A percentile compares a stretch with the other conserved stretches of the same genome.
phyloP scores from a whole-genome alignment of 2,797 vertebrate genomes.

The Chloroceryle inda region DNA sequence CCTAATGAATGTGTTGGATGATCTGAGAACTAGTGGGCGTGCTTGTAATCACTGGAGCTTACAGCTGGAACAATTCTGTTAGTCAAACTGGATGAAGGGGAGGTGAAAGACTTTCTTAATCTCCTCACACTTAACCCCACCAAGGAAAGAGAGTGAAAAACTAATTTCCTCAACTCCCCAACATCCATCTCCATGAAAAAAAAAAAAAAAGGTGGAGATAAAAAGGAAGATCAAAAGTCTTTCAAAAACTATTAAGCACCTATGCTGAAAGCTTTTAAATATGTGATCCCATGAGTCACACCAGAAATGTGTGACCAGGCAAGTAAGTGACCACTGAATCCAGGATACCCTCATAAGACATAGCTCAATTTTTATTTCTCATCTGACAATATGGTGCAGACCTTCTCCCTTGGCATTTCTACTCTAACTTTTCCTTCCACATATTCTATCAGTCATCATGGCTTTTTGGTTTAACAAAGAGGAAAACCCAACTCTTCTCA shows the following conservation, averaged over 20 bases:
- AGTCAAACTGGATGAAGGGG: background rate
- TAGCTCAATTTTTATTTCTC: background rate
- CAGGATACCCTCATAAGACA: background rate
- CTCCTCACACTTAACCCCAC: background rate
- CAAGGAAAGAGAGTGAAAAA: background rate
- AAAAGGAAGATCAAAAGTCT: background rate
- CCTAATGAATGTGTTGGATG: slow-evolving; percentile 3
- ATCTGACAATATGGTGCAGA: rapidly evolving
- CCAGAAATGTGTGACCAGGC: background rate
- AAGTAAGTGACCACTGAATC: background rate
- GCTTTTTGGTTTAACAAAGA: background rate
- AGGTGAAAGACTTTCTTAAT: slow-evolving; percentile 28
- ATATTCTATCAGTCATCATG: background rate
- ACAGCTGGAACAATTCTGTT: slow-evolving; percentile 46
- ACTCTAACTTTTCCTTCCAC: background rate
- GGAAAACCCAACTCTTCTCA: background rate
- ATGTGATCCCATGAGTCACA: background rate
- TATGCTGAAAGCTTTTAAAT: background rate
- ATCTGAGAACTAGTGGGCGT: slow-evolving; percentile 18
- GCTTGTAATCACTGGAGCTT: background rate
- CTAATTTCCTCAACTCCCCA: background rate
- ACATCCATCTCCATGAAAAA: background rate
- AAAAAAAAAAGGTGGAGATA: background rate
- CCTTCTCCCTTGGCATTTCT: background rate
- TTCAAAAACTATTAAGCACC: background rate